Conservation (phyloP, 2,888 invertebrate genomes). For the Amphipyra tragopoginis region DNA sequence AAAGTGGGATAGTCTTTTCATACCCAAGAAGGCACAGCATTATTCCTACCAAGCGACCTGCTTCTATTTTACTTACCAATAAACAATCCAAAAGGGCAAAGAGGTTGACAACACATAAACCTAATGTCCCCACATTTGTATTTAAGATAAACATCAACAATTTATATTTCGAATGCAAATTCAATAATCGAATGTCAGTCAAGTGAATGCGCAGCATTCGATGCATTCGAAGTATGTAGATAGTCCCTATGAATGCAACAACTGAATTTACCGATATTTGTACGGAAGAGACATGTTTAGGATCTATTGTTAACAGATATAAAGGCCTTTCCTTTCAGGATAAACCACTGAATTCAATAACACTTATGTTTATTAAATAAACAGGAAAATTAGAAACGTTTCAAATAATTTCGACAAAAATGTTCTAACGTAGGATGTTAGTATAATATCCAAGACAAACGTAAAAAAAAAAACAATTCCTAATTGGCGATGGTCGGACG, state of each 20-base stretch:
- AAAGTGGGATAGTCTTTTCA: constrained; percentile 23
- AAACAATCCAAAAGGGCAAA: constrained; percentile 47
- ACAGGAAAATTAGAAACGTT: constrained; percentile 4
- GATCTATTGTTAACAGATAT: constrained; percentile 48
- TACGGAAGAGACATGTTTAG: constrained; percentile 39
- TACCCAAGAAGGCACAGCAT: constrained; percentile 15
- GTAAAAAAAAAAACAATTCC: constrained; percentile 20
- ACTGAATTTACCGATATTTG: constrained; percentile 52
- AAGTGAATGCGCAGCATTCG: constrained; percentile 43
- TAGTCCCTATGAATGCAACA: constrained; percentile 41
- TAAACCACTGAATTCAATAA: too few relatives aligned
- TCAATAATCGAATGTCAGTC: constrained; percentile 57
- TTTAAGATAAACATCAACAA: constrained; percentile 53
- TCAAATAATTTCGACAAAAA: neutral
- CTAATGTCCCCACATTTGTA: constrained; percentile 52
- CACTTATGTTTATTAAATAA: too few relatives aligned
- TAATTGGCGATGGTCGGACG: constrained; percentile 42
- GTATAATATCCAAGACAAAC: neutral
- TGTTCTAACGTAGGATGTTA: constrained; percentile 4
- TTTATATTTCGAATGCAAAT: constrained; percentile 53
- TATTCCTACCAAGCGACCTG: constrained; percentile 35
- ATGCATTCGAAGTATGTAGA: constrained; percentile 48
- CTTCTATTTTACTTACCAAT: constrained; percentile 30
- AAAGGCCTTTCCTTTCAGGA: neutral
- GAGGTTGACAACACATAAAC: constrained; percentile 54